Conservation (phyloP, 2,888 invertebrate genomes). For the Melanchra persicariae region DNA sequence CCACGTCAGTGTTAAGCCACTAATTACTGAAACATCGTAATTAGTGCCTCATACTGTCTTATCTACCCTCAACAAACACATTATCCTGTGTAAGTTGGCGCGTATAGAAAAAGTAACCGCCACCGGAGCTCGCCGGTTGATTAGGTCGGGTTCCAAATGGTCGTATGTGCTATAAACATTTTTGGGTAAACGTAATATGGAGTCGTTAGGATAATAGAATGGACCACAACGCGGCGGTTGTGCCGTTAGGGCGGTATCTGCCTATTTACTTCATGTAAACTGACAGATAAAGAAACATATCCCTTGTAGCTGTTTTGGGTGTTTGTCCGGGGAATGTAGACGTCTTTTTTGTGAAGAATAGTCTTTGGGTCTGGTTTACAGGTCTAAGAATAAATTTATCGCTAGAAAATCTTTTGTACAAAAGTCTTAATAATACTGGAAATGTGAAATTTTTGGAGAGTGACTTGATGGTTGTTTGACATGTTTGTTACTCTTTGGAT, state of each 20-base stretch:
- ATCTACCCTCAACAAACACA: slow-evolving; percentile 67
- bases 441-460: too few species aligned
- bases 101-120: slow-evolving; percentile 72
- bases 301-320: slow-evolving; percentile 53
- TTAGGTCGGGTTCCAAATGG: slow-evolving; percentile 83
- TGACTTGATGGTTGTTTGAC: too few species aligned
- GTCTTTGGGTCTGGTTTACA: neutral
- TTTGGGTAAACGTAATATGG: slow-evolving; percentile 89
- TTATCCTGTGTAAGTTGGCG: slow-evolving; percentile 65
- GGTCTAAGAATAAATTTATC: neutral
- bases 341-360: slow-evolving; percentile 8
- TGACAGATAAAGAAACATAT: slow-evolving; percentile 71
- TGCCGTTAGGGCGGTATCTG: slow-evolving; percentile 64
- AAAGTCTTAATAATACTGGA: too few species aligned
- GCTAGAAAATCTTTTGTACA: too few species aligned
- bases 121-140: slow-evolving; percentile 79
- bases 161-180: slow-evolving; percentile 84
- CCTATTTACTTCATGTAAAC: slow-evolving; percentile 74
- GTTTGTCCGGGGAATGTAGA: slow-evolving; percentile 13
- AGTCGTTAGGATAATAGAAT: slow-evolving; percentile 88
- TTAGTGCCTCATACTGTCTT: slow-evolving; percentile 56
- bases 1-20: slow-evolving; percentile 24
- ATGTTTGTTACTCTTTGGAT: too few species aligned
- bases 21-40: slow-evolving; percentile 59
- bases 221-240: slow-evolving; percentile 72